These are phyloP conservation scores for Cataglyphis livida DNA, from an alignment of 2,888 invertebrate genomes.

Conservation along the genomic window DNA sequence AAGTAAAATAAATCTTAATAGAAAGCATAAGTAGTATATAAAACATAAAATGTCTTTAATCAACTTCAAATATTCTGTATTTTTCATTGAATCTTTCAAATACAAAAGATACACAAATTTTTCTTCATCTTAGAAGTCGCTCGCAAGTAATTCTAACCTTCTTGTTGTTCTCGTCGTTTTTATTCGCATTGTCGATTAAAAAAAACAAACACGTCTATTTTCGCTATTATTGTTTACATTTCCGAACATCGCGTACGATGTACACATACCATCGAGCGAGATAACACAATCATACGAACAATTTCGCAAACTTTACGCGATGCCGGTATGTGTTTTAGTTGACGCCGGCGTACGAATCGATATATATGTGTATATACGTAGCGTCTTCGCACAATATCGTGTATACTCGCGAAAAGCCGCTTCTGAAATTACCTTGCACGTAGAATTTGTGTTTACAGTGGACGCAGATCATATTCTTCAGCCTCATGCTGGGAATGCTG, in stretches of 20 bases:
- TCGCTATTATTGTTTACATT: too few species aligned
- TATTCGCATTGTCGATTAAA: not conserved
- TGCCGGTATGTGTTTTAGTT: not conserved
- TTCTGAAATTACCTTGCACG: constrained; percentile 71
- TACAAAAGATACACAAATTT: not conserved
- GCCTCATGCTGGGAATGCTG: constrained; percentile 66
- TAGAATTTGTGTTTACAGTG: constrained; percentile 75
- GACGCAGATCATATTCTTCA: constrained; percentile 74
- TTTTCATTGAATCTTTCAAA: not conserved
- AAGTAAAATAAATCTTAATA: not conserved
- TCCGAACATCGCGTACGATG: not conserved
- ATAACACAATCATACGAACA: not conserved
- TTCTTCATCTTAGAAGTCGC: not conserved
- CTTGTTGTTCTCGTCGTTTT: not conserved
- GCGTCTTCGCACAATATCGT: not conserved
- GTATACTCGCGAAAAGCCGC: not conserved
- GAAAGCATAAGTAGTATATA: not conserved
- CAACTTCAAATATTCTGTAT: not conserved
- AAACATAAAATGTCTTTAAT: not conserved
- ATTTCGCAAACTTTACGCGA: not conserved
- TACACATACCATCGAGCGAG: not conserved
- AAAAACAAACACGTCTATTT: not conserved
- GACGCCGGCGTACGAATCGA: constrained; percentile 12
- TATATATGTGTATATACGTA: not conserved
- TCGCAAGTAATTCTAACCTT: constrained; percentile 33